phyloP scores from a whole-genome alignment of 2,888 invertebrate genomes.

The Chesias legatella region DNA sequence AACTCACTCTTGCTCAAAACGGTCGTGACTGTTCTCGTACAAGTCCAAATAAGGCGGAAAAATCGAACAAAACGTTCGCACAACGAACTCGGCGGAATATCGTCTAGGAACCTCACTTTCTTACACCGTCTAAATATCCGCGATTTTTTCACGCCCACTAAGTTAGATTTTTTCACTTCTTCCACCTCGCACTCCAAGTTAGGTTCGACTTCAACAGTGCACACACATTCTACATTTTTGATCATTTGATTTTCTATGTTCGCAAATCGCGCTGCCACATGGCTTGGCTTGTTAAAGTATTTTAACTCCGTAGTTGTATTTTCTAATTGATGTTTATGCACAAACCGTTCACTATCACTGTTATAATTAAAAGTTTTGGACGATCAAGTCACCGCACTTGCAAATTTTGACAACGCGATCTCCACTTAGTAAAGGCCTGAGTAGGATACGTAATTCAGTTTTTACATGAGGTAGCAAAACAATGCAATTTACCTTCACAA shows the following conservation, averaged over 20 bases:
- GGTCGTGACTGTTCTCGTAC: constrained; percentile 50
- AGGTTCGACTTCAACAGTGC: constrained; percentile 28
- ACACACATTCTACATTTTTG: constrained; percentile 49
- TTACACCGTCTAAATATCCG: constrained; percentile 47
- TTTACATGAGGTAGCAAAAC: too few relatives aligned
- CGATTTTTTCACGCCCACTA: constrained; percentile 50
- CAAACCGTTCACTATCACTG: too few relatives aligned
- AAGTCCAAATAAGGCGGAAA: constrained; percentile 58
- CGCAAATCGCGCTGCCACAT: constrained; percentile 39
- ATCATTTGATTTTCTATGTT: constrained; percentile 39
- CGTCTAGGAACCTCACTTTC: constrained; percentile 67
- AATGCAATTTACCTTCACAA: constrained; percentile 20
- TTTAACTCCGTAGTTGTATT: constrained; percentile 52
- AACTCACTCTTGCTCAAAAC: constrained; percentile 51
- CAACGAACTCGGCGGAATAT: constrained; percentile 45
- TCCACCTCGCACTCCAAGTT: constrained; percentile 35
- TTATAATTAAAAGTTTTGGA: too few relatives aligned
- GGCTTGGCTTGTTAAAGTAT: constrained; percentile 33
- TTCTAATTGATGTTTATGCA: not conserved
- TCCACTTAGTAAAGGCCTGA: too few relatives aligned
- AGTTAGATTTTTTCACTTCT: constrained; percentile 60
- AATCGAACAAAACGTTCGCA: constrained; percentile 53
- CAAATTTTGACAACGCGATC: not conserved
- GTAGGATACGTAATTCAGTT: too few relatives aligned
- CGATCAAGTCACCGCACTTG: too few relatives aligned